These are phyloP conservation scores for Popillia japonica DNA, from an alignment of 1,140 invertebrate species.

Conservation along the genomic window DNA sequence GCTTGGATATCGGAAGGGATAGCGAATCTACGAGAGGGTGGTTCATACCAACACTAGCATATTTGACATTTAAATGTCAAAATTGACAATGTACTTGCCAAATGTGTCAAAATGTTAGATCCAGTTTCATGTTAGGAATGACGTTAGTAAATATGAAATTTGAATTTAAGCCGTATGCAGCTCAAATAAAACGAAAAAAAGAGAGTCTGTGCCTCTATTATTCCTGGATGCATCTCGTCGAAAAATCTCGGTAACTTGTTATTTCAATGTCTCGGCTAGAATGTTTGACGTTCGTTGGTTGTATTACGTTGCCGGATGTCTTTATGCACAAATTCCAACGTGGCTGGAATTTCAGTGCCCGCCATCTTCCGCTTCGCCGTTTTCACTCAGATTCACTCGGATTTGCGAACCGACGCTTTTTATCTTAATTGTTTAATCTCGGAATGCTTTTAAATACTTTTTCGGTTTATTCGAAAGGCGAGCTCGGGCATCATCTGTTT, in stretches of 20 bases:
- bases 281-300: neutral
- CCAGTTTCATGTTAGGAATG: too few relatives aligned
- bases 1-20: too few relatives aligned
- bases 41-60: too few relatives aligned
- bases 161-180: too few relatives aligned
- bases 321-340: neutral
- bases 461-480: constrained; percentile 51
- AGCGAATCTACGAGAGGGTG: too few relatives aligned
- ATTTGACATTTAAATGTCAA: too few relatives aligned
- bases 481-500: constrained; percentile 54
- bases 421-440: constrained; percentile 59
- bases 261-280: neutral
- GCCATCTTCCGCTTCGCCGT: neutral
- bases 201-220: neutral
- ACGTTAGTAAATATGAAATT: too few relatives aligned
- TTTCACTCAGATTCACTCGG: neutral
- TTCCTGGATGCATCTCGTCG: neutral
- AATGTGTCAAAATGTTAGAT: too few relatives aligned
- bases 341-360: too few relatives aligned
- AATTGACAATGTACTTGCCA: too few relatives aligned
- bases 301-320: neutral
- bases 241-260: neutral
- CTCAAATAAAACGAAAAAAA: too few relatives aligned
- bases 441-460: constrained; percentile 60
- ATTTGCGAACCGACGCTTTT: constrained; percentile 40